These are phyloP conservation scores for Clarias laeviceps DNA, from an alignment of 2,797 vertebrate species.

Conservation along the genomic window DNA sequence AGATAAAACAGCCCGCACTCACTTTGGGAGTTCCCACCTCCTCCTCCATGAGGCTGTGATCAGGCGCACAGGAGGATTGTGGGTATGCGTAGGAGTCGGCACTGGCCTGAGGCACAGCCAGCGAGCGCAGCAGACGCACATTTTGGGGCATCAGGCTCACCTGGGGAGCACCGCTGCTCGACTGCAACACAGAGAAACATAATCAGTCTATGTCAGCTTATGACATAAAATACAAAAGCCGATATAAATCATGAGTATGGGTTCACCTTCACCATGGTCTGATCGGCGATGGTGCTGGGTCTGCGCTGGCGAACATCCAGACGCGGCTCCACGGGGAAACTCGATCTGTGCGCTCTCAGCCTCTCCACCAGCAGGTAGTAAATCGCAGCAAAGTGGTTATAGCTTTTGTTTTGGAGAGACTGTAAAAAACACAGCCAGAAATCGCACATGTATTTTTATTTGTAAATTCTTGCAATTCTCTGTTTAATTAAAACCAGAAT, in stretches of 20 bases:
- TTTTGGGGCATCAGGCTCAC: slow-evolving; percentile 82
- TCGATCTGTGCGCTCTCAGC: slow-evolving; percentile 94
- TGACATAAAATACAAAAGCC: not conserved
- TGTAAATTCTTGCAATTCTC: not conserved
- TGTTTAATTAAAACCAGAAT: not conserved
- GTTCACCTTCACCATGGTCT: slow-evolving; percentile 91
- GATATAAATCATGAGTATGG: not conserved
- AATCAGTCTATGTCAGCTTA: not conserved
- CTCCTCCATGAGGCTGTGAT: slow-evolving; percentile 89
- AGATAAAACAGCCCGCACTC: slow-evolving; percentile 58
- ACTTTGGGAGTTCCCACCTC: slow-evolving; percentile 95
- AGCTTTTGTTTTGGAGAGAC: slow-evolving; percentile 98
- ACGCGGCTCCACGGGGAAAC: slow-evolving; percentile 93
- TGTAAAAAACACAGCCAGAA: slow-evolving; percentile 59
- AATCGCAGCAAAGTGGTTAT: slow-evolving; percentile 99
- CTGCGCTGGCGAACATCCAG: slow-evolving; percentile 91
- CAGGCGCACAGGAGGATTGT: slow-evolving; percentile 76
- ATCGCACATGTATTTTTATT: not conserved
- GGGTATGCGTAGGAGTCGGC: slow-evolving; percentile 86
- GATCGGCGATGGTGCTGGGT: slow-evolving; percentile 93
- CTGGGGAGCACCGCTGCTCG: slow-evolving; percentile 79
- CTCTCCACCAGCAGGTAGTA: slow-evolving; percentile 97
- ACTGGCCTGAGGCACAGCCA: slow-evolving; percentile 80
- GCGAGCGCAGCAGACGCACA: slow-evolving; percentile 82
- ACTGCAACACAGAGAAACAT: slow-evolving; percentile 67